These are phyloP conservation scores for Rhyacophila evoluta DNA, from an alignment of 2,888 invertebrate species.

Conservation along the genomic window DNA sequence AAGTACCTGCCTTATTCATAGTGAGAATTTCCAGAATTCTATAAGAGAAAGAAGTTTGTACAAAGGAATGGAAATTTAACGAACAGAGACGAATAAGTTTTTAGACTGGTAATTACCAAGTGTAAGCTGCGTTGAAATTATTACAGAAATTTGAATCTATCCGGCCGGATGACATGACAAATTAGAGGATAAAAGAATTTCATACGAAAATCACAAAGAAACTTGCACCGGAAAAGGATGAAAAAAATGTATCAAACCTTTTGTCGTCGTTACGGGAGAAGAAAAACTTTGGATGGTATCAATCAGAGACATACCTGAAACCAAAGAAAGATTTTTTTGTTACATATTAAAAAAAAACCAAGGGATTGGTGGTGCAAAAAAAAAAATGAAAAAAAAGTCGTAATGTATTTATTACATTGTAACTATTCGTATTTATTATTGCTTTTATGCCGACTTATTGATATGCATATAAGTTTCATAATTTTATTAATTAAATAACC, in stretches of 20 bases:
- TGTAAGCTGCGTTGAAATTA: not conserved
- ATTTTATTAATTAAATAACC: too few relatives aligned
- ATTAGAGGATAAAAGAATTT: constrained; percentile 19
- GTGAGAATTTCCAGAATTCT: not conserved
- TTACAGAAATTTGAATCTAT: constrained; percentile 4
- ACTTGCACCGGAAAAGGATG: not conserved
- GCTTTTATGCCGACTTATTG: too few relatives aligned
- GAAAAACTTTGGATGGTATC: not conserved
- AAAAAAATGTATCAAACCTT: not conserved
- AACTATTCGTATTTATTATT: too few relatives aligned
- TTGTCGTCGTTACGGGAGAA: too few relatives aligned
- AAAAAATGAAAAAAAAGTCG: too few relatives aligned
- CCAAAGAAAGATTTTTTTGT: not conserved
- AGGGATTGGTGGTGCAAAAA: too few relatives aligned
- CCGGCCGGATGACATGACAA: constrained; percentile 13
- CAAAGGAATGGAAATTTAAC: constrained; percentile 39
- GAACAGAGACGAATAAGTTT: constrained; percentile 17
- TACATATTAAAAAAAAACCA: too few relatives aligned
- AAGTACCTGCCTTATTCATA: not conserved
- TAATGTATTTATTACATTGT: too few relatives aligned
- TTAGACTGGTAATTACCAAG: constrained; percentile 31
- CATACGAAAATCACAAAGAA: not conserved
- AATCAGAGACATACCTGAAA: not conserved
- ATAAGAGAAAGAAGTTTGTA: constrained; percentile 10
- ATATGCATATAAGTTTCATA: too few relatives aligned